These are phyloP conservation scores for Papilio protenor DNA, from an alignment of 2,888 invertebrate species.

Conservation along the genomic window DNA sequence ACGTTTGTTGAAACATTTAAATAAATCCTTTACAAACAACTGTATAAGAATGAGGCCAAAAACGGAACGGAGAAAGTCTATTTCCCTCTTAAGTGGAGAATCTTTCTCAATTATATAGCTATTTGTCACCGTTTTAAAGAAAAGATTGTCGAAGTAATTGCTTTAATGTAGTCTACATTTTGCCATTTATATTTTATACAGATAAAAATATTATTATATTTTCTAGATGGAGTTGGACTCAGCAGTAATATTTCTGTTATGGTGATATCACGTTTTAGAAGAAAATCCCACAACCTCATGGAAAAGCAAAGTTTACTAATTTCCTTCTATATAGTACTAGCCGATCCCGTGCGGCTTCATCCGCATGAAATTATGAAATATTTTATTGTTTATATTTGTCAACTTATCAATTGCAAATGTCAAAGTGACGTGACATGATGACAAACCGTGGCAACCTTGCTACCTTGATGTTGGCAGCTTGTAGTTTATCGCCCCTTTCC, in stretches of 20 bases:
- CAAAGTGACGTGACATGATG: too few species aligned
- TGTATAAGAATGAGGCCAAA: conserved; percentile 24
- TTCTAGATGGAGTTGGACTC: background rate
- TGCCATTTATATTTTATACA: background rate
- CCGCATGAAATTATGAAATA: too few species aligned
- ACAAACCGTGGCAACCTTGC: too few species aligned
- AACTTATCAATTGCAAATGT: too few species aligned
- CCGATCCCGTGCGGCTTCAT: too few species aligned
- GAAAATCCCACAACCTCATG: too few species aligned
- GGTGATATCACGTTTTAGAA: too few species aligned
- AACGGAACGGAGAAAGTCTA: conserved; percentile 19
- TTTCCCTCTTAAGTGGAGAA: conserved; percentile 16
- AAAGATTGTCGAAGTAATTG: conserved; percentile 23
- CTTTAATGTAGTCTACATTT: conserved; percentile 21
- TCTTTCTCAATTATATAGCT: conserved; percentile 25
- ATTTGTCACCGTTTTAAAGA: conserved; percentile 23
- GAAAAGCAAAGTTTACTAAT: too few species aligned
- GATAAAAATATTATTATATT: background rate
- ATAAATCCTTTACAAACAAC: conserved; percentile 24
- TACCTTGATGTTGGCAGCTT: too few species aligned
- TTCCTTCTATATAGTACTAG: too few species aligned
- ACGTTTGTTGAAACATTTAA: conserved; percentile 16
- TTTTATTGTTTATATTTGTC: too few species aligned
- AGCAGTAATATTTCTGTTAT: conserved; percentile 2
- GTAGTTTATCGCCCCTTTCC: too few species aligned